These are phyloP conservation scores for Serilophus lunatus DNA, from an alignment of 2,113 vertebrate species.

Conservation along the genomic window DNA sequence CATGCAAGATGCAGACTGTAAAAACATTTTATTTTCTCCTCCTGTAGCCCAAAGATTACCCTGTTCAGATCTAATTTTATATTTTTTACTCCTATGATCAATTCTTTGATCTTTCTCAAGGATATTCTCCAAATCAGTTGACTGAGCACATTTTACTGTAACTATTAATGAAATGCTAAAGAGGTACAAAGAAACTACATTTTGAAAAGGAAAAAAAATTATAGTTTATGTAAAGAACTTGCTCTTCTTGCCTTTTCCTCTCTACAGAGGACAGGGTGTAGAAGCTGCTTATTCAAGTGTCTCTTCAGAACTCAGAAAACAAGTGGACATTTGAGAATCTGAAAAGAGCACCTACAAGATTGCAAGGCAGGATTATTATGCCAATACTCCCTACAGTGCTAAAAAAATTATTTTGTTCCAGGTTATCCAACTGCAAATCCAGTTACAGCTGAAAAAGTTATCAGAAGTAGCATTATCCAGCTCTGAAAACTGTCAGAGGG, in stretches of 20 bases:
- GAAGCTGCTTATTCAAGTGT: not conserved
- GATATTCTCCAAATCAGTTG: not conserved
- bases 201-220: not conserved
- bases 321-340: rapidly evolving
- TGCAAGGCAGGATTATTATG: not conserved
- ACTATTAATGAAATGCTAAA: not conserved
- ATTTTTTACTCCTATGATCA: not conserved
- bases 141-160: not conserved
- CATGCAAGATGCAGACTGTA: not conserved
- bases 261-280: not conserved
- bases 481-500: not conserved
- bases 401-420: not conserved
- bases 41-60: not conserved
- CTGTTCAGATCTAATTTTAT: not conserved
- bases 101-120: not conserved
- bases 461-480: not conserved
- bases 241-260: not conserved
- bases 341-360: not conserved
- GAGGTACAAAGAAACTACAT: not conserved
- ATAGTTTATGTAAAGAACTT: not conserved
- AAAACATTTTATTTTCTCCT: not conserved
- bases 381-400: not conserved
- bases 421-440: not conserved
- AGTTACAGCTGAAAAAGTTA: not conserved
- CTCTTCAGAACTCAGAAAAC: not conserved